Evolutionary conservation across 2,797 vertebrate species (phyloP).

Genomic region (Rhinoraja longicauda): DNA sequence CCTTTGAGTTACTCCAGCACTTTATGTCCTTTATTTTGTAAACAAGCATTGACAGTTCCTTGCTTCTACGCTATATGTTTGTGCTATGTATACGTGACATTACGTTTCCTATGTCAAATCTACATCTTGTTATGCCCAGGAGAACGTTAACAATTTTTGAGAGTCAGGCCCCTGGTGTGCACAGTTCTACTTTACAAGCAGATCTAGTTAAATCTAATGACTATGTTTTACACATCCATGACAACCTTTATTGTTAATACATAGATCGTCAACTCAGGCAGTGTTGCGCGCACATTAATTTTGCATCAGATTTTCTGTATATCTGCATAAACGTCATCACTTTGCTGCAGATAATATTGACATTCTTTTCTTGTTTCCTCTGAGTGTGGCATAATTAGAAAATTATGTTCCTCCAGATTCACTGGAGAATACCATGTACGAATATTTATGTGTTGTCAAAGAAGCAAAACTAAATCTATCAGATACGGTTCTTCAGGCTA

Average conservation of each 20-base stretch:
- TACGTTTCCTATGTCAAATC: not conserved
- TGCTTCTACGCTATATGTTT: not conserved
- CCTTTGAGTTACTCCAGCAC: too few species aligned
- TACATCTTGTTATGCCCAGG: conserved; percentile 20
- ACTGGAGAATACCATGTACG: not conserved
- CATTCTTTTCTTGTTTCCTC: not conserved
- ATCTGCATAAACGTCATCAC: conserved; percentile 33
- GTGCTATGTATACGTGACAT: not conserved
- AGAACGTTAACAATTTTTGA: conserved; percentile 23
- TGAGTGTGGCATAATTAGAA: not conserved
- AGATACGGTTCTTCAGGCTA: not conserved
- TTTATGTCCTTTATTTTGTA: too few species aligned
- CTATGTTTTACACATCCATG: conserved; percentile 32
- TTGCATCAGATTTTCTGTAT: conserved; percentile 29
- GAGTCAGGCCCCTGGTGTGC: conserved; percentile 14
- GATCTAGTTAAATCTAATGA: conserved; percentile 37
- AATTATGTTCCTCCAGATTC: not conserved
- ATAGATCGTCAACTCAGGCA: conserved; percentile 9
- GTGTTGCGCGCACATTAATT: conserved; percentile 23
- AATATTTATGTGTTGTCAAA: not conserved
- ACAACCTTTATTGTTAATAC: conserved; percentile 38
- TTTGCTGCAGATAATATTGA: conserved; percentile 31
- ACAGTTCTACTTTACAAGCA: conserved; percentile 35
- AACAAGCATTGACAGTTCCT: too few species aligned
- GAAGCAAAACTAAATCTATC: not conserved